phyloP scores from a whole-genome alignment of 30 jellyfish, hydroid and myxozoan species.

The Aurelia aurita region DNA sequence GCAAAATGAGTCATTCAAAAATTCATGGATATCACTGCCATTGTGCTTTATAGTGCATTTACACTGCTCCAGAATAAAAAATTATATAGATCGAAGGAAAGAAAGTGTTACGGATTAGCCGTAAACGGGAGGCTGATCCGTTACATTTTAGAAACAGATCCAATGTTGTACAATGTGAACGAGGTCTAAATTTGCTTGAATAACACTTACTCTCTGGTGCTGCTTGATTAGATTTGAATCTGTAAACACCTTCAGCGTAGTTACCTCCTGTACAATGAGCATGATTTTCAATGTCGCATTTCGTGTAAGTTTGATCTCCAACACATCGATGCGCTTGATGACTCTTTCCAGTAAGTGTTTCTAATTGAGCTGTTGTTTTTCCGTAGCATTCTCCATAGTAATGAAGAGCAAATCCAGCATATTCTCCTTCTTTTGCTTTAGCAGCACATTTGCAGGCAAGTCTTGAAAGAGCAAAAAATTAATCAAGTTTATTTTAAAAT shows the following conservation, averaged over 20 bases:
- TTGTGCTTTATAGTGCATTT: no score
- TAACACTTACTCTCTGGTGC: constrained; percentile 13
- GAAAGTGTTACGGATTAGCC: no score
- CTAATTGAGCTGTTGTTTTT: constrained; percentile 9
- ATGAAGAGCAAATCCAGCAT: constrained; percentile 4
- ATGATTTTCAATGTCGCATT: background rate
- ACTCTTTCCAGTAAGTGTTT: background rate
- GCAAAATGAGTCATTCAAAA: no score
- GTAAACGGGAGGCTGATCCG: no score
- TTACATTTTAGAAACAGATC: no score
- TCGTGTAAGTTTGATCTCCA: constrained; percentile 10
- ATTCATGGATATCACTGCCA: no score
- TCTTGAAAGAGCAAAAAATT: background rate
- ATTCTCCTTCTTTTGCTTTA: background rate
- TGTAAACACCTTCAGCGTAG: constrained; percentile 8
- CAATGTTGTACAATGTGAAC: no score
- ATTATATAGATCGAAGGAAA: no score
- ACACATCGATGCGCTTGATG: constrained; percentile 1
- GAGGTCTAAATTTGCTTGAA: no score
- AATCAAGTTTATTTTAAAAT: background rate
- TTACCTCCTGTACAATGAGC: constrained; percentile 2
- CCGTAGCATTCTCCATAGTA: constrained; percentile 36
- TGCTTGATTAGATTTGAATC: background rate
- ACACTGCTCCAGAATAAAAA: no score
- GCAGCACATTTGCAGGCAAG: constrained; percentile 63